Evolutionary conservation across 2,113 vertebrate species (phyloP).

Genomic region (Mobula birostris): DNA sequence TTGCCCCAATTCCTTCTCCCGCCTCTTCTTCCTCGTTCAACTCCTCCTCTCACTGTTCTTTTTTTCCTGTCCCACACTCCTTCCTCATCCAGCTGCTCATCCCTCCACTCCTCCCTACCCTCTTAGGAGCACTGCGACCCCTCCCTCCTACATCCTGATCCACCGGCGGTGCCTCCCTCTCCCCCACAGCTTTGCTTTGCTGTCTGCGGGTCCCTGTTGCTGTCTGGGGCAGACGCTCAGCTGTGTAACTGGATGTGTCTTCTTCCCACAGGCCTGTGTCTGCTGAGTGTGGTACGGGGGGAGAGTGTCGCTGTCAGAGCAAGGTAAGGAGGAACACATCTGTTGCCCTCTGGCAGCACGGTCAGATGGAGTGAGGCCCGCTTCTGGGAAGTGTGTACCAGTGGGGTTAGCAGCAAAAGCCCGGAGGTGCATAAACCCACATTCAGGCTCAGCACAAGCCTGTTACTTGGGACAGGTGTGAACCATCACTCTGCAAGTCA

Average conservation of each 20-base stretch:
- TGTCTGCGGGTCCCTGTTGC: too few relatives aligned
- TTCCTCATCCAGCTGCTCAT: not conserved
- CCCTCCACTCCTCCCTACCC: not conserved
- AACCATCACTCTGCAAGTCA: not conserved
- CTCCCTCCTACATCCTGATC: not conserved
- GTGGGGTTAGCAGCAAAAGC: not conserved
- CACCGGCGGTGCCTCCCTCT: not conserved
- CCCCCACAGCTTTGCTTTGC: not conserved
- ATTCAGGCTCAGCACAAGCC: not conserved
- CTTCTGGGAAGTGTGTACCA: not conserved
- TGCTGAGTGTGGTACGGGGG: slow-evolving; percentile 68
- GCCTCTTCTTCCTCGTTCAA: not conserved
- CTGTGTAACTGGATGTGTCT: not conserved
- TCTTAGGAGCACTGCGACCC: too few relatives aligned
- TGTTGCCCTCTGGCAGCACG: too few relatives aligned
- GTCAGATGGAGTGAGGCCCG: too few relatives aligned
- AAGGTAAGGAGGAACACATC: slow-evolving; percentile 53
- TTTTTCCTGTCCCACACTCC: not conserved
- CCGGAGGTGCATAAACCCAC: too few relatives aligned
- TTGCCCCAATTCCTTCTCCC: not conserved
- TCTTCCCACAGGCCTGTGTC: slow-evolving; percentile 71
- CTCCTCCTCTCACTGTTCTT: not conserved
- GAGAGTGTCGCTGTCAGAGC: slow-evolving; percentile 55
- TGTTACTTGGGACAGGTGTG: not conserved
- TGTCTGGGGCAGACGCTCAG: too few relatives aligned